phyloP scores from a whole-genome alignment of 2,113 vertebrate genomes.

The Takifugu bimaculatus region DNA sequence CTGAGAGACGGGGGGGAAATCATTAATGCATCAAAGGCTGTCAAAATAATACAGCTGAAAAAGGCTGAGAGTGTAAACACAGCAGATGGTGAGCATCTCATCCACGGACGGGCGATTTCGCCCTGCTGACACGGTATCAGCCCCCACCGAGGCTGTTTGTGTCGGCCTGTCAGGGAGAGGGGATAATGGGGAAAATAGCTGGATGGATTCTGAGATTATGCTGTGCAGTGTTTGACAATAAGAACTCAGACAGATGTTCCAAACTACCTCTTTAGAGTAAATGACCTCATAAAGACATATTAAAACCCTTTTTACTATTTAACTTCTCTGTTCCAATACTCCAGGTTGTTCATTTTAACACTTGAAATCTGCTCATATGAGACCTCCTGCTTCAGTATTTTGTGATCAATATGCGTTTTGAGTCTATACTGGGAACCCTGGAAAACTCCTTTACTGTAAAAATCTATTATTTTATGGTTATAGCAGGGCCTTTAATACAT shows the following conservation, averaged over 20 bases:
- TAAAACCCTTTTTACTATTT: not conserved
- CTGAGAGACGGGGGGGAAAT: slow-evolving; percentile 38
- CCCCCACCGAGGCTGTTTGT: slow-evolving; percentile 55
- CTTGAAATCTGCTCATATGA: no score
- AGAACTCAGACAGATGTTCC: slow-evolving; percentile 18
- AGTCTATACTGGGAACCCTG: no score
- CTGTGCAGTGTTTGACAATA: slow-evolving; percentile 27
- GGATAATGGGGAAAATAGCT: slow-evolving; percentile 51
- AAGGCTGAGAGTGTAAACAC: slow-evolving; percentile 54
- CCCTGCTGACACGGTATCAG: slow-evolving; percentile 47
- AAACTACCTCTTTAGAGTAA: not conserved
- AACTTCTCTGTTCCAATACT: not conserved
- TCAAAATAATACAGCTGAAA: slow-evolving; percentile 47
- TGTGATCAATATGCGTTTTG: no score
- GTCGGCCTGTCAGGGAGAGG: slow-evolving; percentile 50
- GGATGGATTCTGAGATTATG: slow-evolving; percentile 55
- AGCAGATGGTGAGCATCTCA: slow-evolving; percentile 50
- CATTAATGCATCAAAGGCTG: slow-evolving; percentile 65
- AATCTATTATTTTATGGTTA: no score
- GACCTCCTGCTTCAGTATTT: no score
- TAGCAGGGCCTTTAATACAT: no score
- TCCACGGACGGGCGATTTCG: slow-evolving; percentile 38
- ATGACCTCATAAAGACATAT: slow-evolving; percentile 12
- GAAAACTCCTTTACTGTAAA: no score
- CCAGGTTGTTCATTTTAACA: no score